Evolutionary conservation across 2,113 vertebrate species (phyloP).

Genomic region (Erinaceus europaeus): DNA sequence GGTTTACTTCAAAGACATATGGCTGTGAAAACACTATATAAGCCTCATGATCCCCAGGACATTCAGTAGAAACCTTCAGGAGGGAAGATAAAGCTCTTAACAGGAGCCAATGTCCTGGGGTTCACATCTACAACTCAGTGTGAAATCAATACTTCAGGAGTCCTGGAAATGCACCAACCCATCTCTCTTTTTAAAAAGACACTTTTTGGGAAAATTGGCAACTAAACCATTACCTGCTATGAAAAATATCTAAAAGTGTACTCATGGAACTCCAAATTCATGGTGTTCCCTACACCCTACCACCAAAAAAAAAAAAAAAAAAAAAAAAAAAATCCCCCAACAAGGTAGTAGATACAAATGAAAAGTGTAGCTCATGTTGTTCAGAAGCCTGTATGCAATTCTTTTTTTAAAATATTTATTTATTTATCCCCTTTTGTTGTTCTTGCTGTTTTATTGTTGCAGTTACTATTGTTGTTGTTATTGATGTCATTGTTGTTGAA

Average conservation of each 20-base stretch:
- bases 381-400: too few species aligned
- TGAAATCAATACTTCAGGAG: conserved; percentile 24
- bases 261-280: background rate
- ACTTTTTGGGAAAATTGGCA: background rate
- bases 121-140: background rate
- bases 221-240: background rate
- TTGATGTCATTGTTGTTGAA: too few species aligned
- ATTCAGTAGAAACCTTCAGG: background rate
- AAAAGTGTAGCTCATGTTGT: background rate
- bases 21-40: conserved; percentile 44
- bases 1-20: conserved; percentile 42
- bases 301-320: background rate
- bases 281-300: background rate
- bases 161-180: background rate
- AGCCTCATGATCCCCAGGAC: conserved; percentile 44
- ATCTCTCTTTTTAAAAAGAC: background rate
- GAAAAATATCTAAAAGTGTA: background rate
- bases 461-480: too few species aligned
- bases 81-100: conserved; percentile 59
- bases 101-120: background rate
- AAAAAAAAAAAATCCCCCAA: background rate
- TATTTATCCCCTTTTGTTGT: too few species aligned
- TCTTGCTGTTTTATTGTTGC: too few species aligned
- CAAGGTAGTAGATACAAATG: background rate
- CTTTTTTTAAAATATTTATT: too few species aligned